Conservation (phyloP, 2,888 invertebrate genomes). For the Bursaphelenchus okinawaensis region DNA sequence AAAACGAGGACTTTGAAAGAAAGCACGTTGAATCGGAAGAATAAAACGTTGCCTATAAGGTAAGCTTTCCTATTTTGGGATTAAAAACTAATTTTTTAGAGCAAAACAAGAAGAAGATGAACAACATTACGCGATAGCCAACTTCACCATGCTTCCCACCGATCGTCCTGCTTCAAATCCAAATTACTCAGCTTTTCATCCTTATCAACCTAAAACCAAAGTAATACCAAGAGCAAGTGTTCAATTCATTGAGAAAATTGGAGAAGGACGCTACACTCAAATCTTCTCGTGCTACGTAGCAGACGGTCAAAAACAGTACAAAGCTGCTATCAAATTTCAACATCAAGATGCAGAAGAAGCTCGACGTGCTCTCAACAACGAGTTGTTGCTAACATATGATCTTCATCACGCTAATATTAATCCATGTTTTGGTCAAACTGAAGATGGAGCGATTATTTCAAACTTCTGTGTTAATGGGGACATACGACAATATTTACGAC, state of each 20-base stretch:
- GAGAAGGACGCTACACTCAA: constrained; percentile 48
- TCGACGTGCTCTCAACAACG: constrained; percentile 1
- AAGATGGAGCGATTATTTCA: neutral
- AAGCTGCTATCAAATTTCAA: neutral
- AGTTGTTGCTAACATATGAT: neutral
- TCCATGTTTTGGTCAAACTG: neutral
- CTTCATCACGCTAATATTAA: neutral
- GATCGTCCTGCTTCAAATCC: neutral
- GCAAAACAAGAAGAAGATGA: neutral
- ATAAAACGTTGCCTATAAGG: constrained; percentile 20
- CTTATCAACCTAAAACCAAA: neutral
- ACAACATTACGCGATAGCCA: neutral
- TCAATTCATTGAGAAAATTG: constrained; percentile 28
- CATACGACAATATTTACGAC: neutral
- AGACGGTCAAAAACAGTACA: constrained; percentile 13
- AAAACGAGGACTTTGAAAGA: neutral
- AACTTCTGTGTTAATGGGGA: neutral
- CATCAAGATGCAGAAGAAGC: neutral
- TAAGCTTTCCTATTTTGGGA: neutral
- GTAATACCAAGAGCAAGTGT: neutral
- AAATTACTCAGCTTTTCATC: neutral
- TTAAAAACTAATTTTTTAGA: neutral
- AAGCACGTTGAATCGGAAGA: constrained; percentile 14
- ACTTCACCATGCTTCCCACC: neutral
- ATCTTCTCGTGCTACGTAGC: constrained; percentile 12